Evolutionary conservation across 2,797 vertebrate genomes (phyloP).

Genomic region (Amniataba percoides): DNA sequence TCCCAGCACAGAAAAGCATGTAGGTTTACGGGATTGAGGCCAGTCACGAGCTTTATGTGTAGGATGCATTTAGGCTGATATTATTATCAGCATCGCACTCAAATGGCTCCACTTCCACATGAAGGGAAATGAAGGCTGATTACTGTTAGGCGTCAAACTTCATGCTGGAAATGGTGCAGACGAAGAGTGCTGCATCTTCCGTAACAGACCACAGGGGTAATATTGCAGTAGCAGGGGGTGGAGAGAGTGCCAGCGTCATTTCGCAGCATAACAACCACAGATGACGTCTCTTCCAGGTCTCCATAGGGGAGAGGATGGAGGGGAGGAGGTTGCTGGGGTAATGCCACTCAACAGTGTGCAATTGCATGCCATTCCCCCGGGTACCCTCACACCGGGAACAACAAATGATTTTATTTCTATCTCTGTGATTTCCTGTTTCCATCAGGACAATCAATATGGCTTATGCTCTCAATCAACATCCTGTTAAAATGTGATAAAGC

Average conservation of each 20-base stretch:
- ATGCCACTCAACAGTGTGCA: slow-evolving; percentile 85
- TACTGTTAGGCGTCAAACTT: slow-evolving; percentile 83
- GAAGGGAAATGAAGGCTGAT: slow-evolving; percentile 79
- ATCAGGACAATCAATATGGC: slow-evolving; percentile 88
- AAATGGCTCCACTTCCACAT: slow-evolving; percentile 79
- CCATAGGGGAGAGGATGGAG: slow-evolving; percentile 83
- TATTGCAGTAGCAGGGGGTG: slow-evolving; percentile 82
- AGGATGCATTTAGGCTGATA: slow-evolving; percentile 82
- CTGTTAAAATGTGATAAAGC: slow-evolving; percentile 86
- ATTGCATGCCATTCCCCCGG: slow-evolving; percentile 84
- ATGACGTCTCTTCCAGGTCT: slow-evolving; percentile 89
- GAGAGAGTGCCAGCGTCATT: slow-evolving; percentile 85
- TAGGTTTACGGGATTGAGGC: slow-evolving; percentile 74
- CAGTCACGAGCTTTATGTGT: slow-evolving; percentile 77
- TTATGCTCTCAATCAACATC: slow-evolving; percentile 88
- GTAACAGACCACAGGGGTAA: slow-evolving; percentile 82
- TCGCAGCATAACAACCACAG: slow-evolving; percentile 88
- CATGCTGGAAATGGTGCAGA: slow-evolving; percentile 84
- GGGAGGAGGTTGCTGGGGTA: slow-evolving; percentile 80
- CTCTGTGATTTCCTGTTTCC: slow-evolving; percentile 89
- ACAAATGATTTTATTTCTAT: slow-evolving; percentile 89
- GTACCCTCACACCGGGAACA: slow-evolving; percentile 86
- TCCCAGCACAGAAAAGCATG: slow-evolving; percentile 67
- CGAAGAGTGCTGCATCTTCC: slow-evolving; percentile 81
- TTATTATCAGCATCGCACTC: slow-evolving; percentile 76